Percentiles rank a stretch among this genome's conserved stretches.
Conservation (phyloP, 2,113 vertebrate genomes). For the Picathartes gymnocephalus region DNA sequence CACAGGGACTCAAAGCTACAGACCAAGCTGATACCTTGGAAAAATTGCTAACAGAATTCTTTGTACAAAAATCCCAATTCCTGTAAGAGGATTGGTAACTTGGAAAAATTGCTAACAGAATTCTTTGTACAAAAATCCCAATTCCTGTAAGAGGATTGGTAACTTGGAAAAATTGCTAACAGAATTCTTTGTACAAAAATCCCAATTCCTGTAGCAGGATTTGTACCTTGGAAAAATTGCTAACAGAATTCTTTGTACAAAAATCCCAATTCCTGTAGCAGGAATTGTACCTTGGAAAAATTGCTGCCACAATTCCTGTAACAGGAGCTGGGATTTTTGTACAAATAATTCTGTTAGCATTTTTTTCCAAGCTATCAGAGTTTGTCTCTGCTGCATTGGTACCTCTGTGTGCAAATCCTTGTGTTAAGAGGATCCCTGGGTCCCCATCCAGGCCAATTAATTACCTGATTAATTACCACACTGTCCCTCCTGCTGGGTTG, state of each 20-base stretch:
- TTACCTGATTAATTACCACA: neutral
- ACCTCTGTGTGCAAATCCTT: neutral
- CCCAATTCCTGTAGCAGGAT: neutral
- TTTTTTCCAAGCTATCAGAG: neutral
- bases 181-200: neutral
- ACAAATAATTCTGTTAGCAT: accelerated
- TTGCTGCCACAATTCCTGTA: neutral
- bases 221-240: neutral
- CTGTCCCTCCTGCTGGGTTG: neutral
- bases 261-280: neutral
- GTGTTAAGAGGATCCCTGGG: neutral
- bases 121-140: too few relatives aligned
- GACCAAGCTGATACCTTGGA: neutral
- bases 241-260: too few relatives aligned
- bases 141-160: too few relatives aligned
- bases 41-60: neutral
- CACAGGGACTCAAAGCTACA: neutral
- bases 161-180: neutral
- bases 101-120: too few relatives aligned
- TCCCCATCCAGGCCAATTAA: neutral
- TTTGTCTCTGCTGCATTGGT: neutral
- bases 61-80: neutral
- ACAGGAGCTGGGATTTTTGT: too few relatives aligned
- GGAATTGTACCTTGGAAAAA: neutral
- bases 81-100: neutral